Evolutionary conservation across 2,888 invertebrate genomes (phyloP), one percentile per base, ranked within the genome.

Genomic region (Catocala sponsa): DNA sequence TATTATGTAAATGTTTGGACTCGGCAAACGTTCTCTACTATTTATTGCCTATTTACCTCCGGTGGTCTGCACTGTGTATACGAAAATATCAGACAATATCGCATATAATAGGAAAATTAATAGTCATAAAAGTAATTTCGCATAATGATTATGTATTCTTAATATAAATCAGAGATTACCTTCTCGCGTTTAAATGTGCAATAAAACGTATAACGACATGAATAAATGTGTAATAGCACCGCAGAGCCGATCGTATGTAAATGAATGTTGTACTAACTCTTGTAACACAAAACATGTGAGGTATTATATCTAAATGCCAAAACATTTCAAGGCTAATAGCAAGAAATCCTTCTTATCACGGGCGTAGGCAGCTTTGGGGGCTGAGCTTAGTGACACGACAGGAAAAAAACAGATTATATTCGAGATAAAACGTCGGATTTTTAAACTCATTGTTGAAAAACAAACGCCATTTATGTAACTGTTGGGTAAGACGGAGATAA

Each of bases 281-380:
- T 2, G 33, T 58, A 41, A 52, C 42, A 52, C 42, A 56, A 61
- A 68, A 55, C 58, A 59, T 69, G 60, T 69, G 63, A 56, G 64
- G 59, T 68, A 65, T 68, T 70, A 65, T 66, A 72, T 71, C 59
- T 72, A 62, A 69, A 72, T 70, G 72, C 65, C 55, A 58, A 68
- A 76, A 78, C 60, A 78, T 83, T 83, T 78, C 69, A 73, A 81
- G 73, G 76, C 64, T 78, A 78, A 82, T 73, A 83, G 81, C 80
- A 79, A 87, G 86, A 84, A 84, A 79, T 71, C 68, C 64, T 61
- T 61, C 82, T 88, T 87, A 85, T 85, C 86, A 78, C 25, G 25
- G 25, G 49, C 63, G 56, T 50, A 59, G 69, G 61, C 70, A 78
- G 80, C 80, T 81, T 78, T 65, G 67, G 68, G 77, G 68, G 77